Evolutionary conservation across 2,888 invertebrate genomes (phyloP).

Genomic region (Adineta ricciae): DNA sequence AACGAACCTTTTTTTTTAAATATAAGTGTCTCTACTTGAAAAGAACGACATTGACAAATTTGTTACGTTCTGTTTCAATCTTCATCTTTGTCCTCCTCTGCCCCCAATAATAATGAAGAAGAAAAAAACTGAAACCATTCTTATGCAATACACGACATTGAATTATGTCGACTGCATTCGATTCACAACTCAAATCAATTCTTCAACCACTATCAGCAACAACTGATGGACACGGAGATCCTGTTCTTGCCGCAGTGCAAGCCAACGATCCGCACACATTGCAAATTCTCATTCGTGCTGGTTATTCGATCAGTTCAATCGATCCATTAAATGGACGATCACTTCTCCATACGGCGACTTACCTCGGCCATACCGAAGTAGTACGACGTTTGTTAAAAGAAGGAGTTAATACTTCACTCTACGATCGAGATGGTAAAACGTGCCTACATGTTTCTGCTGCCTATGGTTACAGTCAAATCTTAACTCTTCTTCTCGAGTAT

Average conservation of each 20-base stretch:
- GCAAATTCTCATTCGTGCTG: background rate
- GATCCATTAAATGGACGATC: slow-evolving; percentile 7
- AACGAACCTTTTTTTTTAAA: background rate
- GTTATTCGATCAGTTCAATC: background rate
- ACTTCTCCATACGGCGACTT: background rate
- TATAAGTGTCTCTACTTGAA: background rate
- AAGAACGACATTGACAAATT: background rate
- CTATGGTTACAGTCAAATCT: background rate
- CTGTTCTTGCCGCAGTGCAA: background rate
- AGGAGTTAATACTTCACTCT: background rate
- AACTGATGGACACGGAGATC: background rate
- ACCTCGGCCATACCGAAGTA: background rate
- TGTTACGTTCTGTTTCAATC: background rate
- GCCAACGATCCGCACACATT: background rate
- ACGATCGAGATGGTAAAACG: background rate
- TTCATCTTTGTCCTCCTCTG: background rate
- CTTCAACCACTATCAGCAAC: background rate
- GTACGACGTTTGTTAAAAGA: background rate
- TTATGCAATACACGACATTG: background rate
- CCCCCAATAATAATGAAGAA: background rate
- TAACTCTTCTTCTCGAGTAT: background rate
- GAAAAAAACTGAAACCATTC: background rate
- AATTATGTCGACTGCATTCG: background rate
- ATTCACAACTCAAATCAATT: slow-evolving; percentile 4
- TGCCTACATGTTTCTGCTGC: background rate